A percentile compares a stretch with the other conserved stretches of the same genome.
Evolutionary conservation across 2,888 invertebrate species (phyloP).

Genomic region (Eupithecia inturbata): DNA sequence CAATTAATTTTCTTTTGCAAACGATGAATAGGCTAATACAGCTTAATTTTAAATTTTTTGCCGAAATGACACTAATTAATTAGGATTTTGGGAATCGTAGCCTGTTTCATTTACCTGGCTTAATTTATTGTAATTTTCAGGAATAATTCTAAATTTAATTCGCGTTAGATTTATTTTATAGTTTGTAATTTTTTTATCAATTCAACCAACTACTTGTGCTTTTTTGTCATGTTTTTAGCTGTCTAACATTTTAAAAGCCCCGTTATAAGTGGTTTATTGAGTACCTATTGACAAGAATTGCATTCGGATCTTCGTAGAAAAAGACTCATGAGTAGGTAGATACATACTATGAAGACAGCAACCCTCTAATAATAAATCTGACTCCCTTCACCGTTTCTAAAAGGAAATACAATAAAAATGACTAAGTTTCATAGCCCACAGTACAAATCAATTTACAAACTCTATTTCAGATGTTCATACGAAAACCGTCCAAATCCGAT

Average conservation of each 20-base stretch:
- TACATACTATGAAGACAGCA: too few species aligned
- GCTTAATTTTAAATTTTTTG: conserved; percentile 31
- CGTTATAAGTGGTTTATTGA: too few species aligned
- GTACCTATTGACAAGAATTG: too few species aligned
- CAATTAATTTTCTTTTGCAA: conserved; percentile 34
- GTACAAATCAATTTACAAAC: neutral
- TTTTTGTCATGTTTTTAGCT: too few species aligned
- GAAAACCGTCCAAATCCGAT: conserved; percentile 17
- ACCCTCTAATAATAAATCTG: neutral
- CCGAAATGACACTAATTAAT: conserved; percentile 27
- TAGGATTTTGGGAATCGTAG: conserved; percentile 6
- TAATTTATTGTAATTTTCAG: neutral
- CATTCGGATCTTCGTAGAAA: neutral
- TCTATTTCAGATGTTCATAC: conserved; percentile 3
- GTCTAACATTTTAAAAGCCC: too few species aligned
- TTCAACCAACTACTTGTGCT: too few species aligned
- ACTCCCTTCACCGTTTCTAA: neutral
- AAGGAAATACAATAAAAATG: neutral
- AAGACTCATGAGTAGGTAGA: neutral
- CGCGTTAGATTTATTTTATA: neutral
- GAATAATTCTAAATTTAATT: neutral
- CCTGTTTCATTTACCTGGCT: neutral
- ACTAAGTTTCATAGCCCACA: neutral
- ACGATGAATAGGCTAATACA: conserved; percentile 27
- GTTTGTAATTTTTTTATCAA: neutral